A percentile compares a stretch with the other conserved stretches of the same genome.
Conservation (phyloP, 2,888 invertebrate genomes). For the Phasia obesa region DNA sequence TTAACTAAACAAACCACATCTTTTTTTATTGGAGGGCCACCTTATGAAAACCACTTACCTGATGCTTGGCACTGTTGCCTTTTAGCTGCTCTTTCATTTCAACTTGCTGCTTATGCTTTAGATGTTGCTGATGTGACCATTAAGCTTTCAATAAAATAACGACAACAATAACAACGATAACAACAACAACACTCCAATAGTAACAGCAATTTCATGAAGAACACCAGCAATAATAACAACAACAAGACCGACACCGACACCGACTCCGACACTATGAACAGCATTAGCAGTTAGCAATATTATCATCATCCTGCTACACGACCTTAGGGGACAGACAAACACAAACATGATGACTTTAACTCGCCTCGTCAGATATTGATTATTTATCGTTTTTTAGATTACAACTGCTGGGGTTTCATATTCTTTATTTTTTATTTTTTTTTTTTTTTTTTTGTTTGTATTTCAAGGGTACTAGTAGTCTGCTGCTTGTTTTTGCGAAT, state of each 20-base stretch:
- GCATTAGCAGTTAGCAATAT: constrained; percentile 32
- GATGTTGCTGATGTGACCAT: constrained; percentile 69
- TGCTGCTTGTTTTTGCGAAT: background rate
- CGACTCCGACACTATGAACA: constrained; percentile 13
- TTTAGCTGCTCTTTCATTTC: constrained; percentile 16
- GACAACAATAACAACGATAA: constrained; percentile 20
- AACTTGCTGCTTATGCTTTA: constrained; percentile 29
- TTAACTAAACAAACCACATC: background rate
- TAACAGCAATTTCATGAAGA: constrained; percentile 31
- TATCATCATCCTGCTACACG: constrained; percentile 51
- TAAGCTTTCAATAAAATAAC: constrained; percentile 68
- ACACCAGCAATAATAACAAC: constrained; percentile 32
- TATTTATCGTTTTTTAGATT: constrained; percentile 68
- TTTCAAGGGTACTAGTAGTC: background rate
- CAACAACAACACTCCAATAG: constrained; percentile 2
- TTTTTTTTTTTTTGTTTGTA: background rate
- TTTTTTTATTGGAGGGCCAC: background rate
- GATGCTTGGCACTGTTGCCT: constrained; percentile 17
- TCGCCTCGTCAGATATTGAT: constrained; percentile 72
- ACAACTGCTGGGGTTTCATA: constrained; percentile 30
- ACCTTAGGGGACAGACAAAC: constrained; percentile 68
- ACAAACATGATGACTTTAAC: constrained; percentile 72
- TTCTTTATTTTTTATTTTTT: no score
- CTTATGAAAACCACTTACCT: constrained; percentile 50
- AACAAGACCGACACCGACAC: no score